Conservation (phyloP, 2,888 invertebrate genomes). For the Liodrosophila aerea region DNA sequence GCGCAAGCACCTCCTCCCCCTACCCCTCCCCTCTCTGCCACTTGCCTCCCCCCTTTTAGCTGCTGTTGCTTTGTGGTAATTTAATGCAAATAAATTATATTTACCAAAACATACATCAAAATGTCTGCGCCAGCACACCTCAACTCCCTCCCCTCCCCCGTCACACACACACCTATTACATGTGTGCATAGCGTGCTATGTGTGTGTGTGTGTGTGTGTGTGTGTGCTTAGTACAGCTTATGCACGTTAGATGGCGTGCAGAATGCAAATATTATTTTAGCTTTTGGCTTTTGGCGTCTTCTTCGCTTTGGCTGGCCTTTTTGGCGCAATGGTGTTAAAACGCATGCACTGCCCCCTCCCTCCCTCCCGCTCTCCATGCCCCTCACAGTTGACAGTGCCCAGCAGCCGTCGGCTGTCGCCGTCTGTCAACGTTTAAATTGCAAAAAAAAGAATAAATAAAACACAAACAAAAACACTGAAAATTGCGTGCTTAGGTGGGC, state of each 20-base stretch:
- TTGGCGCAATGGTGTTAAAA: conserved; percentile 73
- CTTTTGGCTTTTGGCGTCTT: conserved; percentile 59
- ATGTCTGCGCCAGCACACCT: conserved; percentile 72
- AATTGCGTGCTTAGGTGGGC: conserved; percentile 75
- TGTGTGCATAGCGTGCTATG: conserved; percentile 27
- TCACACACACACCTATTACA: not conserved
- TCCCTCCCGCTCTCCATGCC: not conserved
- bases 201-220: conserved; percentile 25
- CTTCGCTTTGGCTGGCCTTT: conserved; percentile 57
- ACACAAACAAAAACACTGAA: conserved; percentile 59
- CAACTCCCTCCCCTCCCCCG: conserved; percentile 11
- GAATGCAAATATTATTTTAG: conserved; percentile 78
- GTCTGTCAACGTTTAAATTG: conserved; percentile 76
- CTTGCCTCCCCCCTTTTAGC: conserved; percentile 19
- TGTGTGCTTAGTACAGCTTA: conserved; percentile 53
- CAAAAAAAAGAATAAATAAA: too few relatives aligned
- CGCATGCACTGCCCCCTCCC: conserved; percentile 55
- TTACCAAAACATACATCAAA: conserved; percentile 78
- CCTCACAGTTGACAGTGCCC: conserved; percentile 21
- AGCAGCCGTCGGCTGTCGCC: conserved; percentile 60
- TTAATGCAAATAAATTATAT: conserved; percentile 80
- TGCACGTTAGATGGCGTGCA: conserved; percentile 76
- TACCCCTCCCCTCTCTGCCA: not conserved
- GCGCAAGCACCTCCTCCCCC: conserved; percentile 17
- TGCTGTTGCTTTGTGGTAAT: conserved; percentile 64